These are phyloP conservation scores for Montifringilla adamsi DNA, from an alignment of 2,113 vertebrate species.

Conservation along the genomic window DNA sequence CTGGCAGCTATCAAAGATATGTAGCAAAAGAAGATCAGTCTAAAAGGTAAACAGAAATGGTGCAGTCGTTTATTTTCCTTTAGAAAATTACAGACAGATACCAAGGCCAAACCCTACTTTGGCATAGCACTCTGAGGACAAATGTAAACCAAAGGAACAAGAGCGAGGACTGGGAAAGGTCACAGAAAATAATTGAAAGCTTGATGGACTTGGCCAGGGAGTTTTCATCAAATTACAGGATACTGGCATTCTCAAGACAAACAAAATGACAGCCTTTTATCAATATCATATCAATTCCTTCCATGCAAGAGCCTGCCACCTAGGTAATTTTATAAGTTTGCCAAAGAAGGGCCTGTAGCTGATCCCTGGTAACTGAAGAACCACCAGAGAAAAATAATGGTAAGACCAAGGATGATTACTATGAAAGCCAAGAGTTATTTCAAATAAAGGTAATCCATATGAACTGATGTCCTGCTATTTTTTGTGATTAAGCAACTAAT, in stretches of 20 bases:
- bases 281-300: not conserved
- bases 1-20: slow-evolving; percentile 19
- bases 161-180: not conserved
- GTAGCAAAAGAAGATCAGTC: not conserved
- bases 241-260: not conserved
- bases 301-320: not conserved
- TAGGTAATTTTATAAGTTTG: not conserved
- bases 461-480: not conserved
- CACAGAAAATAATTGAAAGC: not conserved
- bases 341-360: not conserved
- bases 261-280: not conserved
- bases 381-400: not conserved
- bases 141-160: not conserved
- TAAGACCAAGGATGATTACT: not conserved
- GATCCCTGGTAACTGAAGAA: not conserved
- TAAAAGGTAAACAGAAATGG: slow-evolving; percentile 15
- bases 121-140: not conserved
- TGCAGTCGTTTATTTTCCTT: not conserved
- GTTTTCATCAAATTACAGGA: not conserved
- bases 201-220: not conserved
- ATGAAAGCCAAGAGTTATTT: not conserved
- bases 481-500: not conserved
- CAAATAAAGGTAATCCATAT: not conserved
- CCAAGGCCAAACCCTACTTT: not conserved
- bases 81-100: not conserved